Conservation (phyloP, 2,888 invertebrate genomes). For the Agrotis segetum region DNA sequence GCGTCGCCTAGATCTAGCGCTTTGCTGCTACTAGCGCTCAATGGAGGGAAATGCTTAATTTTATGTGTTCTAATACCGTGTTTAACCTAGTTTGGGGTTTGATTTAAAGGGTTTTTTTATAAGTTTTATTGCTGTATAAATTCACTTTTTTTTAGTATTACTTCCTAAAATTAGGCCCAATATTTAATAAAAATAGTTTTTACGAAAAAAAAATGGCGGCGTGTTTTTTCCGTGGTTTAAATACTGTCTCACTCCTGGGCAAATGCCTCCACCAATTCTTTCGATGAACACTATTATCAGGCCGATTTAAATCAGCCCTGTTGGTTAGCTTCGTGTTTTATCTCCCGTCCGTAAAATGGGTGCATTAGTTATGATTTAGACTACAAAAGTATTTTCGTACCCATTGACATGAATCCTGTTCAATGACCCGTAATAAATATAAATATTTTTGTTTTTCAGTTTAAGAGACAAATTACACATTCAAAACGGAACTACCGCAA, state of each 20-base stretch:
- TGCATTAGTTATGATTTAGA: background rate
- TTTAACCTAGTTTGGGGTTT: constrained; percentile 49
- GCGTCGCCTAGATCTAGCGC: constrained; percentile 51
- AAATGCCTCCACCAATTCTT: no score
- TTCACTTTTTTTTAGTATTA: background rate
- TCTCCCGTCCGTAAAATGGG: background rate
- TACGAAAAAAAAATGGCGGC: no score
- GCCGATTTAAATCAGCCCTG: no score
- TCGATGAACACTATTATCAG: no score
- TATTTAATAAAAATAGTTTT: no score
- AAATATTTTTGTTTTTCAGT: background rate
- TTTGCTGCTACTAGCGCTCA: constrained; percentile 43
- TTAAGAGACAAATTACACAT: background rate
- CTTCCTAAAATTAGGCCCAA: no score
- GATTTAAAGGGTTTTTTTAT: constrained; percentile 37
- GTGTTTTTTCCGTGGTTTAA: no score
- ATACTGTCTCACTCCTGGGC: no score
- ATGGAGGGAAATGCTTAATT: constrained; percentile 58
- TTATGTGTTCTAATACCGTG: constrained; percentile 52
- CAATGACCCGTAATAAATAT: background rate
- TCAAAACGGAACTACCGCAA: background rate
- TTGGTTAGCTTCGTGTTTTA: no score
- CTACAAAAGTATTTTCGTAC: no score
- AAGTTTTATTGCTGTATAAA: background rate
- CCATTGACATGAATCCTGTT: background rate